Evolutionary conservation across 2,888 invertebrate genomes (phyloP).

Genomic region (Sclerodermus sp.): DNA sequence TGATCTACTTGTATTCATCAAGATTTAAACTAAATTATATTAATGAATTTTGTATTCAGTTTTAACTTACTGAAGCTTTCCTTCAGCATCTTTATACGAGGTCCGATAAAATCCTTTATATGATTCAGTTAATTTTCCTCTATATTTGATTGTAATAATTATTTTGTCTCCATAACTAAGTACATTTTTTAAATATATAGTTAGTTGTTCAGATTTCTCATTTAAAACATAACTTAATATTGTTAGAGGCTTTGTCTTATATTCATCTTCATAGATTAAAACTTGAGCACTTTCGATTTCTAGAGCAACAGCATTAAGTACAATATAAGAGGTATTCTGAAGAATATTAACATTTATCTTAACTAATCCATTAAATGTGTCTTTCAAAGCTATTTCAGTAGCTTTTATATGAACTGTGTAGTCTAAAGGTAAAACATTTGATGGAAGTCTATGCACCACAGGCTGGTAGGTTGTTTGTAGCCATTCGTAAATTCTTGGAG

Average conservation of each 20-base stretch:
- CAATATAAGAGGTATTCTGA: conserved; percentile 39
- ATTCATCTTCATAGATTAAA: not conserved
- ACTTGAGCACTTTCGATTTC: not conserved
- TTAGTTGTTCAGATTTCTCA: conserved; percentile 60
- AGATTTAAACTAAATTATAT: no score
- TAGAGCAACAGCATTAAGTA: conserved; percentile 59
- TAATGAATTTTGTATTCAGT: no score
- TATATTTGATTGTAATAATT: conserved; percentile 61
- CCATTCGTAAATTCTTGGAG: conserved; percentile 35
- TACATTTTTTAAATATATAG: conserved; percentile 53
- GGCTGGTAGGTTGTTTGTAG: conserved; percentile 28
- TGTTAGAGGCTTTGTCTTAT: not conserved
- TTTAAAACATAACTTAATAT: conserved; percentile 9
- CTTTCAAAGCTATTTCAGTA: conserved; percentile 58
- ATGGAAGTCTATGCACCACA: conserved; percentile 61
- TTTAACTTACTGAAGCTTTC: conserved; percentile 58
- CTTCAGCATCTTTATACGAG: conserved; percentile 56
- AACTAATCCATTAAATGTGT: conserved; percentile 58
- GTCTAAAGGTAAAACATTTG: conserved; percentile 52
- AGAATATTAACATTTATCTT: conserved; percentile 56
- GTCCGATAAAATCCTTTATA: conserved; percentile 69
- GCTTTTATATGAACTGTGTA: conserved; percentile 60
- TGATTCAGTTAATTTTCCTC: conserved; percentile 62
- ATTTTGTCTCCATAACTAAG: conserved; percentile 47
- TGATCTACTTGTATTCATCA: not conserved